Base-by-base conservation (phyloP, 2,113 vertebrate species). In the Lophura nycthemera region DNA sequence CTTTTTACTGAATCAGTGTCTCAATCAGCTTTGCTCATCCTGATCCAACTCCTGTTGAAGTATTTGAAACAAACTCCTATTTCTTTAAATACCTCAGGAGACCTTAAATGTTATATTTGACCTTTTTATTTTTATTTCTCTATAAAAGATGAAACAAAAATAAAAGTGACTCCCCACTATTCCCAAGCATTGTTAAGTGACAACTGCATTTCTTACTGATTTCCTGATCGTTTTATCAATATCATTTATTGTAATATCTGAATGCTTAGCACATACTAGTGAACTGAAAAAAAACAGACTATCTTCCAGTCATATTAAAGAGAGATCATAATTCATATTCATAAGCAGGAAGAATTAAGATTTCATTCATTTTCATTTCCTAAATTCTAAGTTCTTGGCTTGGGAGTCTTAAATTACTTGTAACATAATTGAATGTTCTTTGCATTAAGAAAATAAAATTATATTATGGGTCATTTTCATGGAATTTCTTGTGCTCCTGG, bases 331-430 rank as follows among this genome's bases (percentile, higher is more conserved):
- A 69, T 71, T 93, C 66, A 64, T 76, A 43, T 16, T 6, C 13
- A n/a, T 10, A 82, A 91, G 24, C 13, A 91, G n/a, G 19, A 85
- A 92, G 25, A 92, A 87, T 87, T 72, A 82, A 79, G 84, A 85
- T 48, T 69, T 82, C 2, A 47, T 75, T 84, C 2, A 34, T 79
- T 95, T 91, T 83, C 3, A 18, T 72, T 76, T 90, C 29, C 16
- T 81, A 56, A 34, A 21, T 86, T 80, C 25, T 45, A 24, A 42
- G 18, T 56, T 38, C 8, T 76, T 70, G 30, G 34, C 18, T 83
- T 82, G n/a, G 14, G 11, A 90, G n/a, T 19, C 5, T 45, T 61
- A 83, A 61, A 18, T 77, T 77, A 34, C 47, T 87, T 82, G 83
- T 70, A 91, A 63, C 5, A 15, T 20, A 59, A 50, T 16, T 32